These are phyloP conservation scores for Conus betulinus DNA, from an alignment of 1,140 invertebrate species.

Conservation along the genomic window DNA sequence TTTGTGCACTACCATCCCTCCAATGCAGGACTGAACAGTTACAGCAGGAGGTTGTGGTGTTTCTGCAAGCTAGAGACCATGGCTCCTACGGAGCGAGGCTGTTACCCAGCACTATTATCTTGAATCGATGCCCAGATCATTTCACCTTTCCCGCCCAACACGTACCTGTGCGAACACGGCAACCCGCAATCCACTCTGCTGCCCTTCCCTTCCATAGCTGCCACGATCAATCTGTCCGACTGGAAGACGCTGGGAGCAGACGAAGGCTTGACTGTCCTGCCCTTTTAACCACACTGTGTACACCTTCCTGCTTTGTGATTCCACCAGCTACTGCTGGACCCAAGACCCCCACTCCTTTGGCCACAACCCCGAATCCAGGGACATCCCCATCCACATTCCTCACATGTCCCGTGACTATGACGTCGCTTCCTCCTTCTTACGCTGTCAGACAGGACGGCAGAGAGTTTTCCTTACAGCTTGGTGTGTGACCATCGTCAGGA, in stretches of 20 bases:
- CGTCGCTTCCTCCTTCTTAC: constrained; percentile 11
- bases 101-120: too few species aligned
- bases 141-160: neutral
- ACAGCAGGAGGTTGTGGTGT: neutral
- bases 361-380: neutral
- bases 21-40: too few species aligned
- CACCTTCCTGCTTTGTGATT: neutral
- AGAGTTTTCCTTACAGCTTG: constrained; percentile 4
- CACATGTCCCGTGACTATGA: neutral
- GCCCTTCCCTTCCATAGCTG: neutral
- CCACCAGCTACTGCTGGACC: neutral
- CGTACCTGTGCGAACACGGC: neutral
- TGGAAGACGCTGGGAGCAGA: neutral
- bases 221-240: neutral
- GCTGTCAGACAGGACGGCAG: neutral
- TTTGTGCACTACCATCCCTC: neutral
- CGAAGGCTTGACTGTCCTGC: neutral
- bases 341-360: too few species aligned
- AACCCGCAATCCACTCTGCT: neutral
- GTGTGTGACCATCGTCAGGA: constrained; percentile 7
- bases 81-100: too few species aligned
- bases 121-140: neutral
- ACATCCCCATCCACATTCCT: neutral
- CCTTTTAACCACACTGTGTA: neutral
- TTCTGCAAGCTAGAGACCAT: neutral